Evolutionary conservation across 2,888 invertebrate species (phyloP).

Genomic region (Plagodis dolabraria): DNA sequence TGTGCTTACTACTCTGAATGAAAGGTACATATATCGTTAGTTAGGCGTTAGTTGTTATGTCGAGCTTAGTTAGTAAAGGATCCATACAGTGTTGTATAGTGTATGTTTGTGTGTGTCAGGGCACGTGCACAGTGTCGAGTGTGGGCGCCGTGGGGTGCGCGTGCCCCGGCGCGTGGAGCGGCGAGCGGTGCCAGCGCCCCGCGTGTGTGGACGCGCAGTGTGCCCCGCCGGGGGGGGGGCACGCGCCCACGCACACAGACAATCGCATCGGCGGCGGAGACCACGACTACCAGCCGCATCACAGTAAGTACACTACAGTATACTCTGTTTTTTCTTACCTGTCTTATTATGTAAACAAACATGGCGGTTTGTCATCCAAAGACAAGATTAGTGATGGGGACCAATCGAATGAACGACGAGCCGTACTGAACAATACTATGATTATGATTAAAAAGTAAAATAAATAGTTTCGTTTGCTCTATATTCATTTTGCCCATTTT

Average conservation of each 20-base stretch:
- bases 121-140: conserved; percentile 50
- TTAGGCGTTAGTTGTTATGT: background rate
- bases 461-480: too few species aligned
- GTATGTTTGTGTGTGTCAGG: conserved; percentile 46
- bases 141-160: conserved; percentile 79
- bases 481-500: too few species aligned
- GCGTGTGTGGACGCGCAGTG: conserved; percentile 86
- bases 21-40: too few species aligned
- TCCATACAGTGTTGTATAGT: background rate
- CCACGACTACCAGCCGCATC: conserved; percentile 25
- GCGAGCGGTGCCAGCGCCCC: conserved; percentile 88
- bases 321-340: too few species aligned
- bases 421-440: too few species aligned
- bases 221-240: conserved; percentile 5
- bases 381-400: too few species aligned
- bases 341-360: too few species aligned
- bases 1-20: too few species aligned
- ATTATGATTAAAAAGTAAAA: too few species aligned
- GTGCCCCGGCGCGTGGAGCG: conserved; percentile 87
- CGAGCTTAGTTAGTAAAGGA: background rate
- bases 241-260: conserved; percentile 66
- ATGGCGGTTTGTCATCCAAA: too few species aligned
- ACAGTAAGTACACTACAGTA: conserved; percentile 28
- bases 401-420: too few species aligned
- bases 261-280: conserved; percentile 2